Base-by-base conservation (phyloP, 2,113 vertebrate species). In the Toxotes chatareus region DNA sequence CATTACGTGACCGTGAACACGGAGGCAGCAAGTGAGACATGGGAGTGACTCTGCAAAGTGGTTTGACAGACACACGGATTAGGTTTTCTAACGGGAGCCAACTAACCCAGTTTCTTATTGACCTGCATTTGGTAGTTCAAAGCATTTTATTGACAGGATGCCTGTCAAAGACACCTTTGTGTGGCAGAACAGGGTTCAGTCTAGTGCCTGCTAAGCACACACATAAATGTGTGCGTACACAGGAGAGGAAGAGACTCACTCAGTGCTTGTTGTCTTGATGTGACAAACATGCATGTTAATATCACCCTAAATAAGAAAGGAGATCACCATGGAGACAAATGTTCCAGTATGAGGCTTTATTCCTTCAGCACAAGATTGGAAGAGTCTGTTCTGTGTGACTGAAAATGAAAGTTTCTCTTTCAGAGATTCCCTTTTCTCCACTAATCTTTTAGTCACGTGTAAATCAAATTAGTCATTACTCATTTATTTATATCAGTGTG, bases 81-180 rank as follows among this genome's bases (percentile, higher is more conserved):
- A 73, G 67, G 82, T 84, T 79, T 83, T 32, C 79, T 59, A 85
- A 76, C 69, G 69, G 79, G 32, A 76, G 61, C 64, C 36, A 55
- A 79, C 72, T 90, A 78, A 88, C 83, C 68, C 85, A 85, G 75
- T 89, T 73, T 91, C 73, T 79, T 85, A 90, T 88, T 91, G 91
- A 89, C 72, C 74, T 75, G 78, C 75, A 79, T 88, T 80, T 82
- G 55, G 14, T 34, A 84, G 82, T 82, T 91, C 83, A 79, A 82
- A 79, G 85, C 53, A 69, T 85, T 91, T 85, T 83, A 86, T 86
- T 86, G 81, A 93, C 78, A 76, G 76, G 75, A 66, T 80, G 65
- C 40, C 86, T 60, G 66, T 85, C 89, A 83, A 31, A 69, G 53
- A 83, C 61, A 87, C 71, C 63, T 65, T 46, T 73, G 65, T 76